Base-by-base conservation (phyloP, 2,113 vertebrate genomes). In the Centropus unirufus region DNA sequence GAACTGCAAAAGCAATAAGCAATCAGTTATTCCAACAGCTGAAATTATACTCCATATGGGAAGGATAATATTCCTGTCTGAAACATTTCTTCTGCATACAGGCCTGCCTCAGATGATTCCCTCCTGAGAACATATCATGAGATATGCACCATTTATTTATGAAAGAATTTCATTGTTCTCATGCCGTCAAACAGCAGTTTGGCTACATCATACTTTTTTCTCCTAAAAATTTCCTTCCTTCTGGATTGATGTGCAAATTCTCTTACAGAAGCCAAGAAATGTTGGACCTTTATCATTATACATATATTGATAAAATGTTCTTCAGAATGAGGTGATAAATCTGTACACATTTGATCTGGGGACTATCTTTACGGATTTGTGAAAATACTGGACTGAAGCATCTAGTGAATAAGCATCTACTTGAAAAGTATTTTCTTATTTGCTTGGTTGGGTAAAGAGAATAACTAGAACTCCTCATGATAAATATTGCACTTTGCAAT, bases 401-500 rank as follows among this genome's bases (percentile, higher is more conserved):
- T 55, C 51, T 83, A 40, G 72, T 89, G 68, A 92, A 70, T 77
- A 82, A 87, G 36, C 18, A 67, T 17, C 49, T 34, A 62, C n/a
- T 73, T 77, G 59, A 52, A 76, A 81, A 59, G 13, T 59, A 44
- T 51, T 72, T 93, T 61, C 42, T 69, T 40, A 80, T 83, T 83
- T 77, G 40, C 44, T 83, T 76, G 39, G 58, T 36, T 74, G 30
- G 32, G 47, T 85, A 51, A 86, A 76, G 51, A 72, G 32, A 24
- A 89, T 39, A 87, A 20, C 21, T 68, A 66, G 23, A 69, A 61
- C 40, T 67, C 27, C 24, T 84, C 44, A 27, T 67, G 49, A 94
- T 81, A 96, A 97, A 94, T 92, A 95, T 72, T 96, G 62, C 78
- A 94, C 80, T 96, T 96, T 73, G 32, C 95, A 96, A 97, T 97